These are phyloP conservation scores for Brachionus sp. DNA, from an alignment of 1,140 invertebrate genomes.

Conservation along the genomic window DNA sequence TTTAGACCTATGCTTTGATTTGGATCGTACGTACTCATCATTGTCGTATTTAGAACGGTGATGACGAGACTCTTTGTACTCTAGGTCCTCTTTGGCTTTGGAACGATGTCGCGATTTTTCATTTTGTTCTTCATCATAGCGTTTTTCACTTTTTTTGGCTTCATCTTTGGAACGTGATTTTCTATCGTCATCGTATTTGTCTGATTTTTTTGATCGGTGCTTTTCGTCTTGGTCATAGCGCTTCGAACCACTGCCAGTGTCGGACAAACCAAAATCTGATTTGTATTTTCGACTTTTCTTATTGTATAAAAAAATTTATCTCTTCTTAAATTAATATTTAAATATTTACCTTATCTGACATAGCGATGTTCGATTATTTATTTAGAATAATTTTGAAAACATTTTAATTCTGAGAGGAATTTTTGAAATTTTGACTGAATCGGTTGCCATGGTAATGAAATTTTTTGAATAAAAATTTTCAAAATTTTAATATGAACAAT, in stretches of 20 bases:
- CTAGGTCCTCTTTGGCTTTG: neutral
- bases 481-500: neutral
- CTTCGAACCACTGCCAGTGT: neutral
- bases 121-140: neutral
- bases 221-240: neutral
- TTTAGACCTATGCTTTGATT: neutral
- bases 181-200: neutral
- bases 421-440: neutral
- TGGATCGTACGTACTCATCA: neutral
- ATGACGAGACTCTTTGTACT: neutral
- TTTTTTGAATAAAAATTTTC: neutral
- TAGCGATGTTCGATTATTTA: neutral
- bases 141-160: neutral
- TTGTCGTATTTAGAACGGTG: neutral
- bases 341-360: conserved; percentile 32
- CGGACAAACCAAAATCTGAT: conserved; percentile 10
- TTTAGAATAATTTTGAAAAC: neutral
- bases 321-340: neutral
- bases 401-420: neutral
- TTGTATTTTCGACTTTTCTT: conserved; percentile 27
- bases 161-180: neutral
- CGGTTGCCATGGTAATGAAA: neutral
- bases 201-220: neutral
- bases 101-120: neutral
- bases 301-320: neutral